phyloP scores from a whole-genome alignment of 2,888 invertebrate species.

The Scaptomyza flava region DNA sequence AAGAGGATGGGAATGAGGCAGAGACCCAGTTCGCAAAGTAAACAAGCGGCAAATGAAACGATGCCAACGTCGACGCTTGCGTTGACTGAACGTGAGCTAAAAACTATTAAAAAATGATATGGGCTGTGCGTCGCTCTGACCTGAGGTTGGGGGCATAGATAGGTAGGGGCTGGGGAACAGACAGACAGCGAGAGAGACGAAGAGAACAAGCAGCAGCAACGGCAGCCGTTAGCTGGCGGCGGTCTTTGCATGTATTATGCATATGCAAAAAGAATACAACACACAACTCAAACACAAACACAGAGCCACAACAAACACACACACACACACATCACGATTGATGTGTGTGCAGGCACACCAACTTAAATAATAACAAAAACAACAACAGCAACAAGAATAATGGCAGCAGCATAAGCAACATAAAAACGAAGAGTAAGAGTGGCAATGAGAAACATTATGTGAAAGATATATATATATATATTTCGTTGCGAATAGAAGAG shows the following conservation, averaged over 20 bases:
- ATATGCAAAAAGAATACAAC: conserved; percentile 37
- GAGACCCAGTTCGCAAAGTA: conserved; percentile 75
- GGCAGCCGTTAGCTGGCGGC: conserved; percentile 47
- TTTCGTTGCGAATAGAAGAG: neutral
- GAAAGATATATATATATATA: neutral
- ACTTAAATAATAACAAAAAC: conserved; percentile 46
- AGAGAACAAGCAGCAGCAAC: conserved; percentile 1
- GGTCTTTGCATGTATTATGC: conserved; percentile 68
- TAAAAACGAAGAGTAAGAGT: neutral
- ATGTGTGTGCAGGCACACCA: conserved; percentile 50
- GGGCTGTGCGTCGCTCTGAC: conserved; percentile 33
- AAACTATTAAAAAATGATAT: conserved; percentile 78
- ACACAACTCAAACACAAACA: conserved; percentile 26
- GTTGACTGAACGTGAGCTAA: conserved; percentile 47
- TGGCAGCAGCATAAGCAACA: neutral
- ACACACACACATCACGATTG: conserved; percentile 34
- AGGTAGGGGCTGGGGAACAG: neutral
- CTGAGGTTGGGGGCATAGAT: neutral
- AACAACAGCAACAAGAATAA: conserved; percentile 1
- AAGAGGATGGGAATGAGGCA: neutral
- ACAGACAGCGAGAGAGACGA: conserved; percentile 28
- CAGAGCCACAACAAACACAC: conserved; percentile 9
- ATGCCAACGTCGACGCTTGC: conserved; percentile 39
- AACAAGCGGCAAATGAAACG: conserved; percentile 75
- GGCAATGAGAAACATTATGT: neutral